Conservation (phyloP, 2,797 vertebrate genomes). For the Sebastes vulpes region DNA sequence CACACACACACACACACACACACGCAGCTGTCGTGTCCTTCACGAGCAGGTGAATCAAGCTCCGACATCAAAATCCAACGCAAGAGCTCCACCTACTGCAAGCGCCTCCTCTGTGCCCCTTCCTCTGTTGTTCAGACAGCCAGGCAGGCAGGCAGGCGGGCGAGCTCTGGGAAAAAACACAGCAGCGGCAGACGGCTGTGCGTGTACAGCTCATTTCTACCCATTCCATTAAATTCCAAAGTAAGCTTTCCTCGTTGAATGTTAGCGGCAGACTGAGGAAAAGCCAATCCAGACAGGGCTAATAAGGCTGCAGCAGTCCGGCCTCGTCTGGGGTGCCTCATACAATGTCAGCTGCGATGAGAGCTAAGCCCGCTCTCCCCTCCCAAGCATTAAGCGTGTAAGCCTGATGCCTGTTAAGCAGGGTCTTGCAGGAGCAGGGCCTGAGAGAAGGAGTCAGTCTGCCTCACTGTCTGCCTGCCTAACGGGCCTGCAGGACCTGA, state of each 20-base stretch:
- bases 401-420: constrained; percentile 76
- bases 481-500: constrained; percentile 64
- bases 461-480: constrained; percentile 66
- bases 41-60: constrained; percentile 78
- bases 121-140: constrained; percentile 49
- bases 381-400: constrained; percentile 61
- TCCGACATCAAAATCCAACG: constrained; percentile 79
- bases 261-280: constrained; percentile 40
- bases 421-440: constrained; percentile 66
- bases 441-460: constrained; percentile 59
- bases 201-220: constrained; percentile 28
- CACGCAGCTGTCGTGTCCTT: constrained; percentile 59
- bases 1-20: neutral
- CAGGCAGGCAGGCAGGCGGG: neutral
- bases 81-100: constrained; percentile 90
- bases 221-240: constrained; percentile 53
- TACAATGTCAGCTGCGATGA: constrained; percentile 66
- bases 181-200: constrained; percentile 27
- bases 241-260: constrained; percentile 42
- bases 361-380: constrained; percentile 56
- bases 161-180: constrained; percentile 36
- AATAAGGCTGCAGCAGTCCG: constrained; percentile 58
- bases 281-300: constrained; percentile 52
- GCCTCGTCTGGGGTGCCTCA: constrained; percentile 54
- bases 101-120: constrained; percentile 66